Conservation (phyloP, 2,113 vertebrate species). For the Ancistrus triradiatus region DNA sequence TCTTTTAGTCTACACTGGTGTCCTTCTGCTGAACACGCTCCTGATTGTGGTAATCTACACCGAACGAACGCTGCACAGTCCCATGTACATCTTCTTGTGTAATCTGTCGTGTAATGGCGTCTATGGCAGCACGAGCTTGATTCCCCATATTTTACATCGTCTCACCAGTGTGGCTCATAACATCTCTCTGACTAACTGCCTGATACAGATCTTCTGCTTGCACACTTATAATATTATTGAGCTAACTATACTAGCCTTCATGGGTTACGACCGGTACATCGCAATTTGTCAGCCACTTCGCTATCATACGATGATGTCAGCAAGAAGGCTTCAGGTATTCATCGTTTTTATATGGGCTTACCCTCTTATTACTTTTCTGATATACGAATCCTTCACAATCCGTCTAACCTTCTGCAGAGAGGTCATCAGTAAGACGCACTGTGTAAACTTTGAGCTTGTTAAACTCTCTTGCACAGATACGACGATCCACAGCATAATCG, state of each 20-base stretch:
- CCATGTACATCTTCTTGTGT: conserved; percentile 57
- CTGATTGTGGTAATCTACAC: conserved; percentile 48
- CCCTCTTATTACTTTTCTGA: conserved; percentile 42
- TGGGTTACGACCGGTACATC: conserved; percentile 60
- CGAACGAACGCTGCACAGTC: conserved; percentile 50
- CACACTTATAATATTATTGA: conserved; percentile 53
- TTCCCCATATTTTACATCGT: conserved; percentile 45
- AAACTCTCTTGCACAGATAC: conserved; percentile 52
- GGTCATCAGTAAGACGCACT: conserved; percentile 48
- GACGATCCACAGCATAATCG: conserved; percentile 37
- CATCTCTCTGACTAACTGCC: conserved; percentile 46
- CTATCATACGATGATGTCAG: conserved; percentile 54
- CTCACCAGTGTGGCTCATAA: conserved; percentile 37
- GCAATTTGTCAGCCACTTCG: conserved; percentile 56
- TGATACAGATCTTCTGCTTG: conserved; percentile 50
- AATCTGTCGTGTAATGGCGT: conserved; percentile 55
- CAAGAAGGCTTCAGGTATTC: conserved; percentile 40
- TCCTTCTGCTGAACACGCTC: conserved; percentile 41
- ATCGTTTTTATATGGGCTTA: conserved; percentile 50
- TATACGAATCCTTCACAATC: conserved; percentile 45
- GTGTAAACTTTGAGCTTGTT: conserved; percentile 48
- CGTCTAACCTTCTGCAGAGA: conserved; percentile 47
- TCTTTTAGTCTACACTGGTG: conserved; percentile 47
- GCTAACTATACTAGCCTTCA: conserved; percentile 54
- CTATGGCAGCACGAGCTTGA: conserved; percentile 51